Base-by-base conservation (phyloP, 1,140 invertebrate species). In the Bemisia tabaci region DNA sequence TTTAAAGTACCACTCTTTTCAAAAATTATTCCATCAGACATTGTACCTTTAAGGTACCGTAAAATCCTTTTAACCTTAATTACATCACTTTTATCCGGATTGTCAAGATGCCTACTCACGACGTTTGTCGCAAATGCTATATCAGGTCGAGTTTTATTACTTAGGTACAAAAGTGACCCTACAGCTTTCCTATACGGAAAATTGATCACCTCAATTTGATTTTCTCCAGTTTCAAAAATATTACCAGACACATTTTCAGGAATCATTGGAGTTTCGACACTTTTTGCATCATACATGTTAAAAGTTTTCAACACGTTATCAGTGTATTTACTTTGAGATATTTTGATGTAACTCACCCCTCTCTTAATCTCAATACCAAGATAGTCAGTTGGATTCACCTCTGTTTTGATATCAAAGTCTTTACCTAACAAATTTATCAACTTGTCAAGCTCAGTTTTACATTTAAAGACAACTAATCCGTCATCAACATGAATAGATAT, bases 401-500 rank as follows among this genome's bases (percentile, higher is more conserved):
- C 12, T 5, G 2, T 23, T 23, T 39, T 71, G 5, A 76, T 71
- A 67, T 73, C 62, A 60, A 76, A 74, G 27, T 68, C 23, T 21
- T 71, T 48, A 59, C 58, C 48, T 12, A 59, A 22, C n/a, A 26
- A 24, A 26, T 61, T 5, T 21, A 5, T 11, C 24, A 79, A 70
- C 21, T 67, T 9, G 21, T 70, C 61, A 48, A 76, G 67, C 39
- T 67, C 69, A n/a, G 64, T 63, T 39, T 27, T 26, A 26, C 66
- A 58, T 23, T 59, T 70, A 1, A 68, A 70, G 0, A 68, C 65
- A 26, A 77, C 59, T 27, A 78, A 33, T 21, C 71, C 72, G 71
- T 78, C 76, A 70, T 79, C 77, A 1, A 78, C 75, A 71, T 77
- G 74, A 0, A 75, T 59, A 12, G 68, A 62, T 12, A 75, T 12